phyloP scores from a whole-genome alignment of 2,797 vertebrate genomes.

The Neosilurus hyrtlii region DNA sequence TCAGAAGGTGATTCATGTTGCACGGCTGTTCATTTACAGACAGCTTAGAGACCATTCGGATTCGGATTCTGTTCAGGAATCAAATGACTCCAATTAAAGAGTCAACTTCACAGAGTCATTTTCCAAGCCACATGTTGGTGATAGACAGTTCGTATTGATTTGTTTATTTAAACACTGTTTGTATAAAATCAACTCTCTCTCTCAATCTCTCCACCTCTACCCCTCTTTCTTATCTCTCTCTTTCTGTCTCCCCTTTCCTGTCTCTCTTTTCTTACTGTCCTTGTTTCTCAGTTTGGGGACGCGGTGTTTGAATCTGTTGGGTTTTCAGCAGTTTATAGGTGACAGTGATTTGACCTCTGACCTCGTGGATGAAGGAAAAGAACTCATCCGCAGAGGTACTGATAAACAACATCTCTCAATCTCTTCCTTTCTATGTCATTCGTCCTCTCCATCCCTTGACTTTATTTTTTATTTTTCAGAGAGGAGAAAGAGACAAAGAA shows the following conservation, averaged over 20 bases:
- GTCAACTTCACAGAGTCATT: background rate
- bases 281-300: constrained; percentile 80
- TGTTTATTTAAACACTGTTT: background rate
- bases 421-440: too few relatives aligned
- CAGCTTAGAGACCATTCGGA: background rate
- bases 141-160: background rate
- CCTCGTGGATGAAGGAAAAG: constrained; percentile 89
- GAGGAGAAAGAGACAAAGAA: constrained; percentile 85
- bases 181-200: too few relatives aligned
- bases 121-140: background rate
- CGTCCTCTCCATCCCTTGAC: too few relatives aligned
- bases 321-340: constrained; percentile 91
- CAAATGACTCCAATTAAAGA: background rate
- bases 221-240: too few relatives aligned
- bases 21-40: background rate
- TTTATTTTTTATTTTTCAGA: constrained; percentile 71
- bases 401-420: too few relatives aligned
- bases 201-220: too few relatives aligned
- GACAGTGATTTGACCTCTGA: constrained; percentile 88
- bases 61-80: background rate
- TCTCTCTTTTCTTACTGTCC: background rate
- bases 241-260: too few relatives aligned
- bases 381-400: constrained; percentile 87
- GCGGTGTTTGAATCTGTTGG: constrained; percentile 91
- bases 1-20: too few relatives aligned